Evolutionary conservation across 2,888 invertebrate genomes (phyloP).

Genomic region (Limnephilus lunatus): DNA sequence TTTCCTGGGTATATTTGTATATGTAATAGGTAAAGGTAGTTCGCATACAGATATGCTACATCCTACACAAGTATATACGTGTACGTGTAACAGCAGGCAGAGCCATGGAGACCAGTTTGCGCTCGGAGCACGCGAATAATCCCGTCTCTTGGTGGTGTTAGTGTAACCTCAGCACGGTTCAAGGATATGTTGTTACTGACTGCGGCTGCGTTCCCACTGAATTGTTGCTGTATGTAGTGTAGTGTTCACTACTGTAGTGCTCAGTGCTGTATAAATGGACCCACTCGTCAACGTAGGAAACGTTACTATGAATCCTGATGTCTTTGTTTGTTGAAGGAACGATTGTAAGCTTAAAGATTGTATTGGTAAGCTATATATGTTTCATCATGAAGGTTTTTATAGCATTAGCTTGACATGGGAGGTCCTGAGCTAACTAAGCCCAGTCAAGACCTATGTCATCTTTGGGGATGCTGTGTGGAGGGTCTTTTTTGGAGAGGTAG

Average conservation of each 20-base stretch:
- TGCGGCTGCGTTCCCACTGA: background rate
- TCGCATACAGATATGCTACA: background rate
- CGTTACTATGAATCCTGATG: background rate
- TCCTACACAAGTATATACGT: background rate
- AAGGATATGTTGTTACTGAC: slow-evolving; percentile 58
- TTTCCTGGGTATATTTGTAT: background rate
- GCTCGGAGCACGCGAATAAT: slow-evolving; percentile 17
- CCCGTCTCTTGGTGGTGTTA: background rate
- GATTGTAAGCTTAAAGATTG: background rate
- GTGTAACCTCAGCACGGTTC: slow-evolving; percentile 61
- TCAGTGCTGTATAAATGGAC: background rate
- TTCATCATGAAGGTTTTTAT: too few relatives aligned
- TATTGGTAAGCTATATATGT: background rate
- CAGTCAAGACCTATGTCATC: too few relatives aligned
- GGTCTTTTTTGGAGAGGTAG: too few relatives aligned
- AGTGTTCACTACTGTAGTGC: background rate
- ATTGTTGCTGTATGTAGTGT: background rate
- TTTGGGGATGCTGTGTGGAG: too few relatives aligned
- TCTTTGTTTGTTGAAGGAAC: background rate
- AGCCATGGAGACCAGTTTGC: slow-evolving; percentile 29
- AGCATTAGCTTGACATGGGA: too few relatives aligned
- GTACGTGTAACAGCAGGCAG: background rate
- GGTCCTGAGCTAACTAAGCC: too few relatives aligned
- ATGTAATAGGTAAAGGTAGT: background rate
- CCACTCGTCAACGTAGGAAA: background rate